Evolutionary conservation across 2,797 vertebrate species (phyloP).

Genomic region (Lutjanus campechanus): DNA sequence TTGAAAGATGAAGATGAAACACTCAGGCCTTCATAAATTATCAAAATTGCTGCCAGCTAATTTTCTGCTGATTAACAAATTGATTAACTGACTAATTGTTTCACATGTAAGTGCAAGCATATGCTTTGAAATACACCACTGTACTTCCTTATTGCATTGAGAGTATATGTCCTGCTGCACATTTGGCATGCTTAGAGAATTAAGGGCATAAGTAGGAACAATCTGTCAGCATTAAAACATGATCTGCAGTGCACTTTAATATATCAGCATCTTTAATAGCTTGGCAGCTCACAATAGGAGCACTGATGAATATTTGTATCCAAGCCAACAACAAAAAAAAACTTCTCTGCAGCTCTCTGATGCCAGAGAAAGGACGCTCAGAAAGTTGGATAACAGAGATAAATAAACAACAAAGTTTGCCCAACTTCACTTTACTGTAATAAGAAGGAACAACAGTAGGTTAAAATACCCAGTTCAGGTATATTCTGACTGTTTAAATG

Average conservation of each 20-base stretch:
- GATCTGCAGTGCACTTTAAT: slow-evolving; percentile 46
- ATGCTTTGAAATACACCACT: background rate
- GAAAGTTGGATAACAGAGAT: too few relatives aligned
- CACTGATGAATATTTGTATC: slow-evolving; percentile 11
- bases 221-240: slow-evolving; percentile 53
- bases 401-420: background rate
- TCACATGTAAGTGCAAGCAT: background rate
- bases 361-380: background rate
- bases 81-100: background rate
- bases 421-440: slow-evolving; percentile 13
- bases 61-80: too few relatives aligned
- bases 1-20: background rate
- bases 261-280: slow-evolving; percentile 45
- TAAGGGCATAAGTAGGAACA: slow-evolving; percentile 29
- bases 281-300: slow-evolving; percentile 27
- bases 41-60: too few relatives aligned
- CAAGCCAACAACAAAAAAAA: background rate
- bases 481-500: background rate
- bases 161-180: slow-evolving; percentile 10
- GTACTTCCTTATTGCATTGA: background rate
- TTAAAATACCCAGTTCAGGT: background rate
- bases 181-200: slow-evolving; percentile 35
- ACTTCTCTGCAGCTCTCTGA: background rate
- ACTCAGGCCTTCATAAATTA: background rate
- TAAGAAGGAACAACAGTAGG: background rate